Base-by-base conservation (phyloP, 1,140 invertebrate genomes). In the Megathymus violae region DNA sequence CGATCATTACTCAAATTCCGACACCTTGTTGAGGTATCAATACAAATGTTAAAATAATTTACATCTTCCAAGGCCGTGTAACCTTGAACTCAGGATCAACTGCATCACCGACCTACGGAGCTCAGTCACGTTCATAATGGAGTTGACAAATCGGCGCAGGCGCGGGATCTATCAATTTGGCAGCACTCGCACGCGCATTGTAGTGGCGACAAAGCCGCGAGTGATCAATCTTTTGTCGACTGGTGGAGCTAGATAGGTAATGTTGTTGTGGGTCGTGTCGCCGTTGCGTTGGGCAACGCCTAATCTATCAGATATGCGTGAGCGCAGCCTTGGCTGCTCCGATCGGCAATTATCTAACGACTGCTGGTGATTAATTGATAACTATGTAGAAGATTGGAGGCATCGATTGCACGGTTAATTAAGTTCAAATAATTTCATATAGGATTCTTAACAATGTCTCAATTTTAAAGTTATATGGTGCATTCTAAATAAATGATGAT, bases 131-230 rank as follows among this genome's bases (percentile, higher is more conserved):
- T 15, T 19, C 34, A 41, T 41, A 46, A 58, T 46, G 6, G 15
- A 16, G 41, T 58, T 58, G 54, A 58, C 41, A 58, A 58, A 58
- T 31, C 14, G 11, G 17, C 14, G 13, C 14, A 41, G 6, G 38
- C 22, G 44, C 27, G 27, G 11, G 25, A 27, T 16, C 3, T 31
- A 48, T 48, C 27, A 27, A 31, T 31, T 22, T 31, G 3, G 2
- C 27, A 48, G 46, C 19, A 38, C n/a, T 56, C 51, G 43, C 51
- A 38, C 54, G 54, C 41, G 31, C 54, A 46, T 56, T 56, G 51
- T 43, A 4, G 25, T 10, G n/a, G 10, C 17, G 51, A 27, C 31
- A 56, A 17, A 31, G 25, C 27, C 38, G 17, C 16, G 16, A 52
- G 38, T 31, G 40, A 58, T 46, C 41, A 16, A 4, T 34, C 54